Evolutionary conservation across 2,888 invertebrate species (phyloP), one percentile per base, ranked within the genome.

Genomic region (Serripes groenlandicus): DNA sequence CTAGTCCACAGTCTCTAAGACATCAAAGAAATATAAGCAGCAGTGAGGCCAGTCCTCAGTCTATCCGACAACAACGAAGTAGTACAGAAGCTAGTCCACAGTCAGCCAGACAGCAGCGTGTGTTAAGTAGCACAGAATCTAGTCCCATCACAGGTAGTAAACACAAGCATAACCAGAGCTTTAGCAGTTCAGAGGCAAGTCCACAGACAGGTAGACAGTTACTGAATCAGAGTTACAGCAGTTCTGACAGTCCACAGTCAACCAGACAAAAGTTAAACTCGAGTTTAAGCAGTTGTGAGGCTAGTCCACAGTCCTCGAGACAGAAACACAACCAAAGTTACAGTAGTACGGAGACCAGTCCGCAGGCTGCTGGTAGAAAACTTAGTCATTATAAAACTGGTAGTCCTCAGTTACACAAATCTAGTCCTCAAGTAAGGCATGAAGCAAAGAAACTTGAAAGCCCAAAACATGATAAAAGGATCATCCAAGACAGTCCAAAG

Each of bases 81-180:
- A 66, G 76, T 35, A 54, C 73, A 26, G 85, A 85, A 35, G 74
- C 74, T 11, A 81, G 81, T 54, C 81, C 81, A 15, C 78, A 79
- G 49, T 73, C 83, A 9, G 68, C 58, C 66, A 77, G 68, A 70
- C 83, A 74, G 68, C 86, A 79, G 18, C 64, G 71, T 32, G 69
- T 56, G 52, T 18, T 75, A 42, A 85, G 84, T 26, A 83, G 85
- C 66, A 76, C 80, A 23, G 87, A 87, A 34, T 83, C 81, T 21
- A 87, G 87, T 85, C 87, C 87, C 11, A 81, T 77, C 66, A 70
- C 78, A n/a, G 82, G 78, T 32, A 60, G 60, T 30, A 80, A 74
- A 52, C 77, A 80, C 37, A 80, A 77, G 28, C 71, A 75, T 34
- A 80, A 77, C 62, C 83, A 83, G 83, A 80, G 80, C 49, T 77